These are phyloP conservation scores for Dryadula phaetusa DNA, from an alignment of 2,888 invertebrate genomes.

Conservation along the genomic window DNA sequence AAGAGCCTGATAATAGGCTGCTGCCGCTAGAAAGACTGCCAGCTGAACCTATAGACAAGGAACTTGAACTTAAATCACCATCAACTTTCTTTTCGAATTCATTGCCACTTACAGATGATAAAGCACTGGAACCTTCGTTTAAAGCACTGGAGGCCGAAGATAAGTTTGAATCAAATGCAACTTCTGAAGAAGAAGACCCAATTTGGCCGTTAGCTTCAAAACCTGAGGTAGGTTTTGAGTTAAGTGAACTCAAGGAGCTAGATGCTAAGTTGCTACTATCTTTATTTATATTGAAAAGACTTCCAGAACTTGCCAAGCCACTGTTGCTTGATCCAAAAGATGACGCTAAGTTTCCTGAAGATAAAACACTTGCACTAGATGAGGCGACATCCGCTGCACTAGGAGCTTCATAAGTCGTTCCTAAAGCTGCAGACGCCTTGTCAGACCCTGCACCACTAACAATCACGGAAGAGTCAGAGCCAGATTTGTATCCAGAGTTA, in stretches of 20 bases:
- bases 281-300: constrained; percentile 6
- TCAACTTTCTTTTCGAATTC: constrained; percentile 21
- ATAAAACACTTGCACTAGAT: constrained; percentile 40
- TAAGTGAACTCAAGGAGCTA: constrained; percentile 15
- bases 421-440: constrained; percentile 27
- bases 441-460: constrained; percentile 24
- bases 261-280: constrained; percentile 18
- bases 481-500: constrained; percentile 31
- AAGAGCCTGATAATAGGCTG: constrained; percentile 2
- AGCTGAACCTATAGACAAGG: constrained; percentile 2
- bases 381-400: constrained; percentile 35
- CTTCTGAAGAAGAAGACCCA: constrained; percentile 6
- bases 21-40: constrained; percentile 15
- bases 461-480: constrained; percentile 27
- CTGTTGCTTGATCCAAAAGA: constrained; percentile 33
- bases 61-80: constrained; percentile 12
- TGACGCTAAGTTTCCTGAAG: constrained; percentile 31
- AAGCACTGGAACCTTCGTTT: neutral
- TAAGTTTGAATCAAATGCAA: constrained; percentile 3
- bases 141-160: constrained; percentile 16
- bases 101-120: neutral
- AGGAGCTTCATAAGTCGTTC: constrained; percentile 25
- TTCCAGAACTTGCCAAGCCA: constrained; percentile 25
- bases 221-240: constrained; percentile 21
- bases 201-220: constrained; percentile 5